Conservation (phyloP, 2,113 vertebrate species). For the Gopherus evgoodei region DNA sequence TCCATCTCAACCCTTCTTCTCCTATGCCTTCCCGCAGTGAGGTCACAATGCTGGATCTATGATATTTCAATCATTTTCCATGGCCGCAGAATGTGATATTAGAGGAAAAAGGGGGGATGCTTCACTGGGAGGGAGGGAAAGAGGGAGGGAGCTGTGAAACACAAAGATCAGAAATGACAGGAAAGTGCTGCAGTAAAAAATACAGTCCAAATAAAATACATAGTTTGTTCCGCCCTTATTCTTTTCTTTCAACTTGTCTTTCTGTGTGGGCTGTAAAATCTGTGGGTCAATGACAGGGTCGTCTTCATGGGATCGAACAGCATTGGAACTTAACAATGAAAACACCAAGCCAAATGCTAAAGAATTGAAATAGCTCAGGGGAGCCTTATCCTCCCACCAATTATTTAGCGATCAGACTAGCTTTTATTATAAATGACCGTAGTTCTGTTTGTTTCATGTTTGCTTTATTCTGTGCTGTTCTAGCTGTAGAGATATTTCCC, state of each 20-base stretch:
- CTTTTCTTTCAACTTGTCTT: neutral
- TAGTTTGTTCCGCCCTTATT: neutral
- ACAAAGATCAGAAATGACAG: neutral
- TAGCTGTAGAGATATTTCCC: neutral
- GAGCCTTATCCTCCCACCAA: neutral
- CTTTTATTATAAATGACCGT: neutral
- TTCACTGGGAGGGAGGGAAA: neutral
- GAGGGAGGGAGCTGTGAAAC: neutral
- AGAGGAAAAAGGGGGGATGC: neutral
- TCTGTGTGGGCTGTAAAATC: neutral
- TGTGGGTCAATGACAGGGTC: neutral
- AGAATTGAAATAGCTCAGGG: neutral
- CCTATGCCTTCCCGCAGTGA: neutral
- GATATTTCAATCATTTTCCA: neutral
- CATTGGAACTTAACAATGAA: neutral
- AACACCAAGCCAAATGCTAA: neutral
- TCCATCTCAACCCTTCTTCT: neutral
- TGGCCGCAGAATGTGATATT: neutral
- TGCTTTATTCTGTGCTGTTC: neutral
- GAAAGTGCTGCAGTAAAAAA: neutral
- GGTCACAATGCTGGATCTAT: neutral
- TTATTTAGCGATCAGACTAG: neutral
- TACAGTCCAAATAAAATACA: neutral
- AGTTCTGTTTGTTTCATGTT: neutral
- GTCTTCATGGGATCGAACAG: neutral